Evolutionary conservation across 2,797 vertebrate genomes (phyloP).

Genomic region (Gymnothorax reevesii): DNA sequence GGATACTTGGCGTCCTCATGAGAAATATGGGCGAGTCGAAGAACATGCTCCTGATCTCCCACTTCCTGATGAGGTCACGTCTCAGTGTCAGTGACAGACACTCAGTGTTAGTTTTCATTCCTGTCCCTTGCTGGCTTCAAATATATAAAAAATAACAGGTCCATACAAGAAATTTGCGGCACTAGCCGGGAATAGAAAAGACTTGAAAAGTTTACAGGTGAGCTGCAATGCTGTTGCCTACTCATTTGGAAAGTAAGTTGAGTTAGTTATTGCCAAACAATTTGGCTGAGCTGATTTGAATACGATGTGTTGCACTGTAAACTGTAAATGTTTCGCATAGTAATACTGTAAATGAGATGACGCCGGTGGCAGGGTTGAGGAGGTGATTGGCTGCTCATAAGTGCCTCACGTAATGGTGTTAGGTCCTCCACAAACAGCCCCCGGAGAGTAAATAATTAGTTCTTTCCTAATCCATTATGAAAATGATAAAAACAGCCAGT

Average conservation of each 20-base stretch:
- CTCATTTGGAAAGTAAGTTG: neutral
- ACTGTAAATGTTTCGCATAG: neutral
- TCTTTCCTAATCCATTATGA: slow-evolving; percentile 1
- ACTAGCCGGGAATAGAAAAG: neutral
- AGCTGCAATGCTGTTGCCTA: neutral
- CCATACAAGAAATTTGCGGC: neutral
- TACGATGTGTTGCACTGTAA: neutral
- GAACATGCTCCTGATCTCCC: neutral
- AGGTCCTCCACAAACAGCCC: neutral
- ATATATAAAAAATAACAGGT: neutral
- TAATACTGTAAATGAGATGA: neutral
- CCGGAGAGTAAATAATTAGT: slow-evolving; percentile 8
- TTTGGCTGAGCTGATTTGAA: neutral
- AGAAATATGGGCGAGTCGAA: too few relatives aligned
- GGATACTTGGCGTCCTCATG: too few relatives aligned
- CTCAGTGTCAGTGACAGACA: neutral
- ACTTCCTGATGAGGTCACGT: neutral
- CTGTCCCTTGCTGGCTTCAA: neutral
- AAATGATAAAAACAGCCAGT: neutral
- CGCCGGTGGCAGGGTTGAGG: neutral
- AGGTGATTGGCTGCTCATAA: neutral
- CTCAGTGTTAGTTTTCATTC: neutral
- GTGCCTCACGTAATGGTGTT: neutral
- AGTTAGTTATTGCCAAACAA: too few relatives aligned
- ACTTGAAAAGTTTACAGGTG: neutral